Evolutionary conservation across 2,888 invertebrate species (phyloP).

Genomic region (Amphiduros pacificus): DNA sequence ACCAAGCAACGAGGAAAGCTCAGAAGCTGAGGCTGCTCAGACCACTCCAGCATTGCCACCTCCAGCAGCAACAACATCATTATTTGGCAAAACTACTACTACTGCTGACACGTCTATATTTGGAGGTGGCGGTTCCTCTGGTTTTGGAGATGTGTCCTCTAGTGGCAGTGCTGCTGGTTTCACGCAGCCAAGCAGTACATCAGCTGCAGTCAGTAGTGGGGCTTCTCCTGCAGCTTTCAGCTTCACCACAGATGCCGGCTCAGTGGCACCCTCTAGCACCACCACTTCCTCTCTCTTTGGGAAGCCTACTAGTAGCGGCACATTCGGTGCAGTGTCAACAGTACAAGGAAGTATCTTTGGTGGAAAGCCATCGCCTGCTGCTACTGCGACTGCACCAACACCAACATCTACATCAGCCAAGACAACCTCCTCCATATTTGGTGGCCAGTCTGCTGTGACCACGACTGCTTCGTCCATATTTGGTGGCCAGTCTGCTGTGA

Average conservation of each 20-base stretch:
- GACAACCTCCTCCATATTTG: slow-evolving; percentile 7
- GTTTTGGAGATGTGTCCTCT: no score
- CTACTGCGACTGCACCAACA: no score
- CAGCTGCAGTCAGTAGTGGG: no score
- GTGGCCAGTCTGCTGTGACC: not conserved
- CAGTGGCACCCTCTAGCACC: slow-evolving; percentile 3
- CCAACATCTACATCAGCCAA: not conserved
- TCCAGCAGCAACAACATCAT: not conserved
- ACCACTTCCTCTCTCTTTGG: slow-evolving; percentile 11
- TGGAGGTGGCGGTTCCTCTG: not conserved
- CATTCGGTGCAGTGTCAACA: not conserved
- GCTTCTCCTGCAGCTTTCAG: not conserved
- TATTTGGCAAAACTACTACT: not conserved
- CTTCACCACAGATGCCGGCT: slow-evolving; percentile 3
- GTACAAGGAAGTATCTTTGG: no score
- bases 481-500: not conserved
- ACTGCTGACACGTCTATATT: not conserved
- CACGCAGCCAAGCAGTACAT: no score
- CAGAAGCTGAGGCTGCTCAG: not conserved
- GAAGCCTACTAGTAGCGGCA: slow-evolving; percentile 6
- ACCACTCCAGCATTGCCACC: not conserved
- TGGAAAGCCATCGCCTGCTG: no score
- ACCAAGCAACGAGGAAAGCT: not conserved
- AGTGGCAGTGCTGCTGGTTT: no score
- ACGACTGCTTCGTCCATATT: slow-evolving; percentile 3